Conservation (phyloP, 2,888 invertebrate species). For the Caenorhabditis sp. region DNA sequence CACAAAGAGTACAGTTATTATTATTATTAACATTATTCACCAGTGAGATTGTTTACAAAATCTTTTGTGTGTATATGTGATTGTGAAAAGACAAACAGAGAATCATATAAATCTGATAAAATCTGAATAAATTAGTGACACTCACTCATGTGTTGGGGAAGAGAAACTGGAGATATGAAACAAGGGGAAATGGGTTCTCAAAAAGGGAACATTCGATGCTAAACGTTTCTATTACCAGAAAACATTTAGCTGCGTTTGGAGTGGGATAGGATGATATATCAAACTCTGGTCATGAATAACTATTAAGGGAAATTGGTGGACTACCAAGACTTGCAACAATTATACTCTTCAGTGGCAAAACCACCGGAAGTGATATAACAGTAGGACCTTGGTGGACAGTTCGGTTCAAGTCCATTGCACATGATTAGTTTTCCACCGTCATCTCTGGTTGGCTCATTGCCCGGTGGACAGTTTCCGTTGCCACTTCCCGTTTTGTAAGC, state of each 20-base stretch:
- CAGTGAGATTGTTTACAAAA: slow-evolving; percentile 50
- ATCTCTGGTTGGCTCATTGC: slow-evolving; percentile 78
- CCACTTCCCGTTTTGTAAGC: slow-evolving; percentile 72
- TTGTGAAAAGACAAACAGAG: slow-evolving; percentile 25
- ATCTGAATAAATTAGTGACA: slow-evolving; percentile 64
- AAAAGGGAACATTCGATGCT: slow-evolving; percentile 9
- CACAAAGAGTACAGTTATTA: slow-evolving; percentile 53
- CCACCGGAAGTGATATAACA: slow-evolving; percentile 82
- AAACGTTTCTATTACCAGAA: slow-evolving; percentile 64
- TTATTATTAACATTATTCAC: slow-evolving; percentile 51
- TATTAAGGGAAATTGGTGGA: slow-evolving; percentile 6
- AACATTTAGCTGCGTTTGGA: slow-evolving; percentile 5
- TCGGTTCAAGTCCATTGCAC: slow-evolving; percentile 81
- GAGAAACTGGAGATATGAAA: slow-evolving; percentile 13
- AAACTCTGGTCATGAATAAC: slow-evolving; percentile 54
- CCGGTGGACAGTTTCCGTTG: slow-evolving; percentile 80
- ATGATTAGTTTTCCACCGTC: slow-evolving; percentile 72
- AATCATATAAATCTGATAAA: slow-evolving; percentile 39
- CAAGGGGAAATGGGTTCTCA: slow-evolving; percentile 20
- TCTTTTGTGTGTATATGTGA: slow-evolving; percentile 28
- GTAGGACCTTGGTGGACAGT: slow-evolving; percentile 82
- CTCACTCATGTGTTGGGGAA: slow-evolving; percentile 61
- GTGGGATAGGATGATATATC: slow-evolving; percentile 1
- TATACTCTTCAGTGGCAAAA: slow-evolving; percentile 81
- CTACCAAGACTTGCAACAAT: slow-evolving; percentile 81